A percentile compares a stretch with the other conserved stretches of the same genome.
phyloP scores from a whole-genome alignment of 2,797 vertebrate genomes.

The Ambastaia sidthimunki region DNA sequence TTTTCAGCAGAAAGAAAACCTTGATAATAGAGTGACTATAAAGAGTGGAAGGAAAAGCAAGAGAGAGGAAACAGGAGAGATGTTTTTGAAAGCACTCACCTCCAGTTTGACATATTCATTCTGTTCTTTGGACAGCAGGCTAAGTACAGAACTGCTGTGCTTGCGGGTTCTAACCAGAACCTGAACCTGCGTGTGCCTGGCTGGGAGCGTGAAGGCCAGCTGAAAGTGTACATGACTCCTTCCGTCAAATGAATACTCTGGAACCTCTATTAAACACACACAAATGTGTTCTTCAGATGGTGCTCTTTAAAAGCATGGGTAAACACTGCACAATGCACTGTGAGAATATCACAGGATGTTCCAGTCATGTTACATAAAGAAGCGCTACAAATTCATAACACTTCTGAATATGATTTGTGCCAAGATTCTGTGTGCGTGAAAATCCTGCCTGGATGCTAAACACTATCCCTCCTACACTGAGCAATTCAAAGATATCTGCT shows the following conservation, averaged over 20 bases:
- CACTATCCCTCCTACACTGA: slow-evolving; percentile 53
- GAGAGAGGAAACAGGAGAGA: slow-evolving; percentile 19
- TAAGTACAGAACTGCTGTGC: slow-evolving; percentile 79
- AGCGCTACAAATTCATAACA: slow-evolving; percentile 45
- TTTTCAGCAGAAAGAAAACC: not conserved
- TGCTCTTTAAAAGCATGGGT: slow-evolving; percentile 22
- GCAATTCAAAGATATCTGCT: slow-evolving; percentile 42
- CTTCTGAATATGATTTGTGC: slow-evolving; percentile 39
- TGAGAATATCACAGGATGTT: slow-evolving; percentile 47
- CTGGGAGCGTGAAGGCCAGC: slow-evolving; percentile 69
- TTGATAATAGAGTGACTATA: slow-evolving; percentile 6
- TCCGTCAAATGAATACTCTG: slow-evolving; percentile 83
- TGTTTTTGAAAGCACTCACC: slow-evolving; percentile 71
- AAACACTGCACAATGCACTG: slow-evolving; percentile 6
- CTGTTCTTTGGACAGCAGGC: slow-evolving; percentile 79
- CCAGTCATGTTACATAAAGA: slow-evolving; percentile 49
- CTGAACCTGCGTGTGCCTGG: slow-evolving; percentile 80
- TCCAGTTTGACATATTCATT: slow-evolving; percentile 85
- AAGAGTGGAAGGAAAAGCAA: slow-evolving; percentile 16
- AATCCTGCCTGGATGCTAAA: slow-evolving; percentile 25
- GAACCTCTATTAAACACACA: slow-evolving; percentile 73
- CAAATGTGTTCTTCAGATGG: slow-evolving; percentile 39
- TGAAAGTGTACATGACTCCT: slow-evolving; percentile 83
- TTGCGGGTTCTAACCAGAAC: slow-evolving; percentile 87
- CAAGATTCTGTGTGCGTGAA: slow-evolving; percentile 42